Base-by-base conservation (phyloP, 2,888 invertebrate genomes). In the Peribatodes rhomboidaria region DNA sequence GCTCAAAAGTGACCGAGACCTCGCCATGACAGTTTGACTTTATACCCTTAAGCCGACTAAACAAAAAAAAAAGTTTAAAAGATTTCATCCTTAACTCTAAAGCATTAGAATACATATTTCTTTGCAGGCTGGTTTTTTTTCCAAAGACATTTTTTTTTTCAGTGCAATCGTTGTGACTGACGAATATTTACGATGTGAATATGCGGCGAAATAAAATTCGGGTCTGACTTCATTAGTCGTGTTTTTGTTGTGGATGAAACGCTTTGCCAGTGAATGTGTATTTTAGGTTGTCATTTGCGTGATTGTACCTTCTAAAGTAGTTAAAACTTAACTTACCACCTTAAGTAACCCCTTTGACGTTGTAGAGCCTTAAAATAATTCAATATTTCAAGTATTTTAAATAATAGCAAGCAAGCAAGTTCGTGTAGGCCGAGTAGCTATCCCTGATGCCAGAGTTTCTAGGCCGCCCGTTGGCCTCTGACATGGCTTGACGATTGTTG, bases 131-230 rank as follows among this genome's bases (percentile, higher is more conserved):
- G 52, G 54, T 37, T 79, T 80, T 80, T 82, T 81, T 78, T 72
- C 65, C 56, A 74, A 79, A 74, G 83, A 86, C 83, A 80, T 66
- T 82, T 4, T 6, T 86, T 89, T 86, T 89, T 89, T 72, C 74
- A 41, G 37, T 44, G 69, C 50, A 52, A 70, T 84, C 88, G 91
- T 92, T 92, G 88, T 92, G 92, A 92, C 92, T 90, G 91, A 85
- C 85, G 87, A 85, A 84, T 82, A 92, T 92, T 92, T 92, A 92
- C 89, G 91, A 91, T 85, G 90, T 89, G 90, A 92, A 90, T 87
- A 86, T 82, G 83, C 84, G 83, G 81, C 80, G 84, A 87, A 88
- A 91, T 92, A 90, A 92, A 90, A 87, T 80, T 82, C 73, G 74
- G 82, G 81, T 77, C 79, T 78, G 78, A 90, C 91, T 92, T 91